Base-by-base conservation (phyloP, 2,888 invertebrate species). In the Thecocarcelia acutangulata region DNA sequence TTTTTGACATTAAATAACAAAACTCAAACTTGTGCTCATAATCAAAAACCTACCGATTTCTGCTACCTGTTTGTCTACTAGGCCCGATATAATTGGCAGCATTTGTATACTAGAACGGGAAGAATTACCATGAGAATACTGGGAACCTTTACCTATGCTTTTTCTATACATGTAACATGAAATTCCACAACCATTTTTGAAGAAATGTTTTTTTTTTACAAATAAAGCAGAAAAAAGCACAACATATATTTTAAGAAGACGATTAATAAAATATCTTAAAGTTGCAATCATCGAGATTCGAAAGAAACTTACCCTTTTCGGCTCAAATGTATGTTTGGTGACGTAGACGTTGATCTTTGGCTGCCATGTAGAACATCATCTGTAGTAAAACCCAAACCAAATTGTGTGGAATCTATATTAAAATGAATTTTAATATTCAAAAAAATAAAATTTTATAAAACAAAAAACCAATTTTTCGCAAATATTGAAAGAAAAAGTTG, bases 31-130 rank as follows among this genome's bases (percentile, higher is more conserved):
- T 42, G n/a, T n/a, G n/a, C n/a, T 59, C 9, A 33, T 4, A 3
- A 15, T 13, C 6, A 4, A 48, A 70, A 56, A 80, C 84, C 83
- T 84, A 90, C 90, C 90, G 76, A 91, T 90, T 84, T 90, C 90
- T 0, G 90, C 88, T 37, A 88, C 87, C 80, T 90, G 91, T 68
- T 91, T 91, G 66, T 91, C 91, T 17, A 91, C 91, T 40, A 91
- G 85, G 40, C 89, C 90, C 1, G 91, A 91, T 63, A 91, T 91
- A 64, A 91, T 91, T 73, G 91, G 91, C 84, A 91, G 84, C 91
- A 91, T 91, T 88, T 91, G 91, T 79, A 91, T 90, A 84, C 91
- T 91, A 81, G 91, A 91, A 85, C 90, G 89, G 85, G 90, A 90
- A 74, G 91, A 91, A 86, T 90, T 90, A 69, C 88, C 89, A 85